Evolutionary conservation across 1,140 invertebrate species (phyloP).

Genomic region (Pseudomyrmex cubaensis): DNA sequence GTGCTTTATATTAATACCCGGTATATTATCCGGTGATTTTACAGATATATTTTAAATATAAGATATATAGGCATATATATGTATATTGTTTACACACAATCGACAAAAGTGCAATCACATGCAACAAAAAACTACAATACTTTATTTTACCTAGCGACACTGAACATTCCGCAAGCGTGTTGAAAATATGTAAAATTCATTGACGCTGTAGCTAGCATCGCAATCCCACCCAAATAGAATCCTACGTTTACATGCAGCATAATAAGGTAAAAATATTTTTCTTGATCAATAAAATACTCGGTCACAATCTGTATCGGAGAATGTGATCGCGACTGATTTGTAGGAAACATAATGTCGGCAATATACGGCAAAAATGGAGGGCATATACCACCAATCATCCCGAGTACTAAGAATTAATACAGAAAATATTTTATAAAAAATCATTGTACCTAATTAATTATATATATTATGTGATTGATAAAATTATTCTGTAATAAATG

Average conservation of each 20-base stretch:
- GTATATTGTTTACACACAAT: no score
- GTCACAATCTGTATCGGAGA: background rate
- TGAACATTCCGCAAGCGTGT: slow-evolving; percentile 38
- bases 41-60: background rate
- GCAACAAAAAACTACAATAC: background rate
- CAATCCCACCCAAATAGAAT: background rate
- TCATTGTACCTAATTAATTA: no score
- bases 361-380: slow-evolving; percentile 6
- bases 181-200: background rate
- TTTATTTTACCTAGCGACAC: slow-evolving; percentile 28
- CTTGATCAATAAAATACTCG: slow-evolving; percentile 15
- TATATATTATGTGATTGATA: no score
- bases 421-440: background rate
- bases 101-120: no score
- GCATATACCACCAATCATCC: background rate
- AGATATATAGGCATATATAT: background rate
- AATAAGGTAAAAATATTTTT: slow-evolving; percentile 41
- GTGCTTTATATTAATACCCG: background rate
- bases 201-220: background rate
- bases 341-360: background rate
- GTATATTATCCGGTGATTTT: no score
- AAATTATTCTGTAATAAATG: no score
- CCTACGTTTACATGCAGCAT: background rate
- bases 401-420: background rate
- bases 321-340: background rate